Percentiles rank a stretch among this genome's conserved stretches.
Conservation (phyloP, 2,888 invertebrate genomes). For the Dicyrtoma fusca region DNA sequence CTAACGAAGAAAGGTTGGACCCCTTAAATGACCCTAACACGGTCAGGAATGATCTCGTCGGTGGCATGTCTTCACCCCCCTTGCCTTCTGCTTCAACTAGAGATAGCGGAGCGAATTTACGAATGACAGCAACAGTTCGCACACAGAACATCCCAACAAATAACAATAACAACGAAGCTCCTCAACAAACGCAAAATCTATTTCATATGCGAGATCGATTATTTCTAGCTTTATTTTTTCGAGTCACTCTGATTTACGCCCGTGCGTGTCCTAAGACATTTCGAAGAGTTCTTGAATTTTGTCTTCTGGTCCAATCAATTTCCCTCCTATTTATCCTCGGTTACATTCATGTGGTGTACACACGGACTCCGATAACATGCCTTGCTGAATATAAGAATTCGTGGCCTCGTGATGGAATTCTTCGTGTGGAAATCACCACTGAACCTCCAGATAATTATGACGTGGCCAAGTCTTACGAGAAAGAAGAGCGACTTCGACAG, state of each 20-base stretch:
- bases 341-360: conserved; percentile 94
- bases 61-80: too few relatives aligned
- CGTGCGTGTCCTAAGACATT: conserved; percentile 83
- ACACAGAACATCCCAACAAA: conserved; percentile 39
- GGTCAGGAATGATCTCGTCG: too few relatives aligned
- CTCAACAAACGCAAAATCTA: conserved; percentile 54
- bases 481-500: conserved; percentile 73
- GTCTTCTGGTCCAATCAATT: conserved; percentile 67
- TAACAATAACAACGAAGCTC: conserved; percentile 53
- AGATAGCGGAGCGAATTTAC: conserved; percentile 11
- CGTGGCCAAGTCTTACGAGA: conserved; percentile 80
- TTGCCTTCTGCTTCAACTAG: too few relatives aligned
- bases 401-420: conserved; percentile 95
- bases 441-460: conserved; percentile 74
- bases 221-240: conserved; percentile 93
- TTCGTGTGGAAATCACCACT: conserved; percentile 83
- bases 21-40: too few relatives aligned
- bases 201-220: conserved; percentile 80
- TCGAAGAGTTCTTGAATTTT: conserved; percentile 80
- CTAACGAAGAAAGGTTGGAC: too few relatives aligned
- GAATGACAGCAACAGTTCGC: conserved; percentile 43
- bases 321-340: conserved; percentile 60
- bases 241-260: conserved; percentile 89
- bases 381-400: conserved; percentile 81
- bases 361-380: conserved; percentile 89